These are phyloP conservation scores for Drosophila leonis DNA, from an alignment of 2,888 invertebrate genomes.

Conservation along the genomic window DNA sequence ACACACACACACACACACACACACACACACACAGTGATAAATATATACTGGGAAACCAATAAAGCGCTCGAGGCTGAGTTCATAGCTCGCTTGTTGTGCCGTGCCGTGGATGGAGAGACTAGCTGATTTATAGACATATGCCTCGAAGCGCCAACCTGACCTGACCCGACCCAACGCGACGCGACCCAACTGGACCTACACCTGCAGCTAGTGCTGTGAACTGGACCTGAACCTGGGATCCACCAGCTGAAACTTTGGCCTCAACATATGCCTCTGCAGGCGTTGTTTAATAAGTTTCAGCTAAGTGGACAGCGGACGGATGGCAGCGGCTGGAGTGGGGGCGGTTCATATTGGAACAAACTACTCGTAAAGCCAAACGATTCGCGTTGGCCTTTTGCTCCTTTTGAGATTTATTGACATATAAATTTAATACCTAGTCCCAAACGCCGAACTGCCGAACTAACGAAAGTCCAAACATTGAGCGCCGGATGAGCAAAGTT, in stretches of 20 bases:
- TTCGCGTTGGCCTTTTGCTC: conserved; percentile 72
- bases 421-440: conserved; percentile 69
- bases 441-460: neutral
- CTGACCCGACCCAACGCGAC: conserved; percentile 18
- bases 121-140: conserved; percentile 68
- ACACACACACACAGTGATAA: conserved; percentile 1
- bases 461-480: conserved; percentile 2
- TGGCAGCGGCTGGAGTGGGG: neutral
- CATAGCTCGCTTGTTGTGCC: conserved; percentile 41
- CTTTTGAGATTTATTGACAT: conserved; percentile 75
- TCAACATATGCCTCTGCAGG: conserved; percentile 48
- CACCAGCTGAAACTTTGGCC: conserved; percentile 6
- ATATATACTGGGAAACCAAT: conserved; percentile 34
- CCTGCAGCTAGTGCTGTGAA: conserved; percentile 22
- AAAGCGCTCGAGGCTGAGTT: conserved; percentile 47
- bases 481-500: conserved; percentile 61
- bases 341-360: conserved; percentile 17
- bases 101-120: conserved; percentile 21
- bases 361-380: conserved; percentile 54
- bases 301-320: conserved; percentile 12
- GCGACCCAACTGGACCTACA: neutral
- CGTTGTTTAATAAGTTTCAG: conserved; percentile 64
- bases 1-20: neutral
- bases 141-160: conserved; percentile 30
- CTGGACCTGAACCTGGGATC: conserved; percentile 20